These are phyloP conservation scores for Sipha flava DNA, from an alignment of 1,140 invertebrate genomes.

Conservation along the genomic window DNA sequence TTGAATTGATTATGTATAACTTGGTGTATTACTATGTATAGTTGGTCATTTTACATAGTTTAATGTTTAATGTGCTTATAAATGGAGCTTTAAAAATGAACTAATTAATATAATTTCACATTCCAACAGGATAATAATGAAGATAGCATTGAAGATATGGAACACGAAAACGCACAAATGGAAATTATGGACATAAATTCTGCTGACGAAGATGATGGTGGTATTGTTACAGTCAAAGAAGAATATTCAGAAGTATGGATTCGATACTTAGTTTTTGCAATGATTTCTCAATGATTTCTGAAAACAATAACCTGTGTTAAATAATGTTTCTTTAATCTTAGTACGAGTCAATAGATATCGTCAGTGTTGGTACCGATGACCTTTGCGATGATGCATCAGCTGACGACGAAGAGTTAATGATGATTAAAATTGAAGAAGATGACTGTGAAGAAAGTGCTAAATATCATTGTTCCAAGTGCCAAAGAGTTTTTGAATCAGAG, in stretches of 20 bases:
- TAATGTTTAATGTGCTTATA: neutral
- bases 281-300: too few species aligned
- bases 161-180: neutral
- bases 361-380: neutral
- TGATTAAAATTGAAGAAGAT: neutral
- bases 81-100: neutral
- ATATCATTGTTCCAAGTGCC: constrained; percentile 20
- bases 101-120: neutral
- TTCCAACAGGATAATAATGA: neutral
- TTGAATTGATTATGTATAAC: too few species aligned
- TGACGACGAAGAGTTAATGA: neutral
- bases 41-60: too few species aligned
- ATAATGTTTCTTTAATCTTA: neutral
- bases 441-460: neutral
- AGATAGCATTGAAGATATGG: neutral
- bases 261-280: neutral
- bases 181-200: constrained; percentile 20
- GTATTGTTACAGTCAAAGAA: constrained; percentile 15
- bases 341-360: neutral
- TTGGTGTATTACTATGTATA: too few species aligned
- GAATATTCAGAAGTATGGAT: neutral
- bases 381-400: neutral
- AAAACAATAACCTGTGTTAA: neutral
- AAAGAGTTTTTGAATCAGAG: constrained; percentile 11
- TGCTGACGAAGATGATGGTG: neutral